Evolutionary conservation across 2,113 vertebrate genomes (phyloP).

Genomic region (Dolichotis patagonum): DNA sequence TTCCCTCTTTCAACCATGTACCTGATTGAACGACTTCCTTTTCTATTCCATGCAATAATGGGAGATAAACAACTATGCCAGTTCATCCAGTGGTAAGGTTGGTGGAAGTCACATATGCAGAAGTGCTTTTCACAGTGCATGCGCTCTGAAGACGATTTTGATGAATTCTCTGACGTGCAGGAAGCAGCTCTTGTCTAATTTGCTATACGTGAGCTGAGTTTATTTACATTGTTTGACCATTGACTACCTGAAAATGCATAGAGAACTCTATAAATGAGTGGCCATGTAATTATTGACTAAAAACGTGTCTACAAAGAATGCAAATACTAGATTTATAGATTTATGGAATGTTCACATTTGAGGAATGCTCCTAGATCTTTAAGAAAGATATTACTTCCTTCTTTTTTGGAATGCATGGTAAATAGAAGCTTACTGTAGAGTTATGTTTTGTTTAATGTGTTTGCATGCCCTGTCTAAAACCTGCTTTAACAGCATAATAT

Average conservation of each 20-base stretch:
- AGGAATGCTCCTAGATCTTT: background rate
- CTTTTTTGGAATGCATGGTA: slow-evolving; percentile 52
- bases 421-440: slow-evolving; percentile 79
- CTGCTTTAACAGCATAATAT: slow-evolving; percentile 83
- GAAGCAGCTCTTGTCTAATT: background rate
- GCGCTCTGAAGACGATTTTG: background rate
- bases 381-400: background rate
- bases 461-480: slow-evolving; percentile 80
- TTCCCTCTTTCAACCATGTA: no score
- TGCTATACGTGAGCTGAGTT: background rate
- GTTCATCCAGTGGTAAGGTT: no score
- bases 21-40: background rate
- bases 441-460: slow-evolving; percentile 83
- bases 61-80: background rate
- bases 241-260: background rate
- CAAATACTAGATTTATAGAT: background rate
- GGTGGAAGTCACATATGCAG: background rate
- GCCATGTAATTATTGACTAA: slow-evolving; percentile 80
- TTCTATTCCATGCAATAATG: background rate
- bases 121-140: background rate
- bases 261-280: slow-evolving; percentile 63
- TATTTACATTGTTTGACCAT: background rate
- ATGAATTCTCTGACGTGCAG: background rate
- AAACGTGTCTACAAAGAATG: background rate
- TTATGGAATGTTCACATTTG: background rate